Percentiles rank a stretch among this genome's conserved stretches.
phyloP scores from a whole-genome alignment of 2,797 vertebrate genomes.

The Acipenser oxyrinchus region DNA sequence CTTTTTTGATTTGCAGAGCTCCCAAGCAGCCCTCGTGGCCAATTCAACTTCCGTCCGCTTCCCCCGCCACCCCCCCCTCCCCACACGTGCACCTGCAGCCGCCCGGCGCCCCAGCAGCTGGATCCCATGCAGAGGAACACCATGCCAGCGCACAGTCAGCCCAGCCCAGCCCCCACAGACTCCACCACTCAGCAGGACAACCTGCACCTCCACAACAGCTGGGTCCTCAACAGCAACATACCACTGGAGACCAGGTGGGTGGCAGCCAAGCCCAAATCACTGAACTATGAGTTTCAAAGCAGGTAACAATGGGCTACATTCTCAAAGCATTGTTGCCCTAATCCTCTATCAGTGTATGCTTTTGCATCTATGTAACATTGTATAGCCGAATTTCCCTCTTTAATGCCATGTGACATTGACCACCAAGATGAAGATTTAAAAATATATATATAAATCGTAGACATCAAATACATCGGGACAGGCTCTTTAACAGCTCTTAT shows the following conservation, averaged over 20 bases:
- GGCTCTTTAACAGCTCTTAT: too few relatives aligned
- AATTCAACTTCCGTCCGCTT: constrained; percentile 88
- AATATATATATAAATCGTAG: too few relatives aligned
- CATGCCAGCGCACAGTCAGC: constrained; percentile 83
- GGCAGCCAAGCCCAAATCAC: neutral
- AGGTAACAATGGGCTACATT: too few relatives aligned
- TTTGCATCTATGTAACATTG: too few relatives aligned
- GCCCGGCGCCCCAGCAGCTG: constrained; percentile 68
- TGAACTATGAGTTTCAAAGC: too few relatives aligned
- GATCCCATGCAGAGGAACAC: constrained; percentile 86
- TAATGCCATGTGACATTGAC: too few relatives aligned
- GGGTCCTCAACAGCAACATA: constrained; percentile 95
- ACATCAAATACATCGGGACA: too few relatives aligned
- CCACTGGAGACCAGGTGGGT: constrained; percentile 87
- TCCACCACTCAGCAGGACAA: constrained; percentile 52
- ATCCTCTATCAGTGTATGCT: too few relatives aligned
- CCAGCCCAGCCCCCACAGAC: constrained; percentile 39
- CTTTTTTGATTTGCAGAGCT: constrained; percentile 59
- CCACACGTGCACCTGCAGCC: constrained; percentile 82
- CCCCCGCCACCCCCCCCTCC: constrained; percentile 79
- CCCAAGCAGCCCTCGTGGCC: constrained; percentile 79
- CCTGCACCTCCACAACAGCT: constrained; percentile 87
- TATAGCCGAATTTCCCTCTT: too few relatives aligned
- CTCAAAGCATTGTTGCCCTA: too few relatives aligned
- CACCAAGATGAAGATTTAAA: too few relatives aligned